phyloP scores from a whole-genome alignment of 2,113 vertebrate species.

The Plecturocebus donacophilus region DNA sequence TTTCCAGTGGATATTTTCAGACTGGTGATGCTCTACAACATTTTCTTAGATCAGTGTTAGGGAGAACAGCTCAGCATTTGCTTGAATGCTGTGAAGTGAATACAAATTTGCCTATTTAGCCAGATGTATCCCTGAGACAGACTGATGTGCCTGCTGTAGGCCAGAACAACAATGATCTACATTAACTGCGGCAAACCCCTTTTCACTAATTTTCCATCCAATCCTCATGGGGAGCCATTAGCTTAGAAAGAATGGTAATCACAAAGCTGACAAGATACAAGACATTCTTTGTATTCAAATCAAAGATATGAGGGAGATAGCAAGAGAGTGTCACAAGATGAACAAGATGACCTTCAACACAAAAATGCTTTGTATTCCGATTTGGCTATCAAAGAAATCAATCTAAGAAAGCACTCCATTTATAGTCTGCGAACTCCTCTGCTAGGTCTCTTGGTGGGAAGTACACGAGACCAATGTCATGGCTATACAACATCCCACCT shows the following conservation, averaged over 20 bases:
- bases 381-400: background rate
- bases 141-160: background rate
- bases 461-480: background rate
- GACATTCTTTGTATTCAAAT: background rate
- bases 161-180: background rate
- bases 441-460: background rate
- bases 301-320: background rate
- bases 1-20: constrained; percentile 52
- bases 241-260: background rate
- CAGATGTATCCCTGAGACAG: background rate
- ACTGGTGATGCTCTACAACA: background rate
- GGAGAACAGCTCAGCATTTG: background rate
- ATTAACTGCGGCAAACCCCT: background rate
- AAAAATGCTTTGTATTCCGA: background rate
- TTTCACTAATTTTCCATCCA: background rate
- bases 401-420: background rate
- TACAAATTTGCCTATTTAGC: background rate
- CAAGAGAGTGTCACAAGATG: background rate
- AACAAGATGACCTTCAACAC: constrained; percentile 12
- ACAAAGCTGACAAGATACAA: background rate
- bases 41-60: constrained; percentile 35
- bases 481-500: background rate
- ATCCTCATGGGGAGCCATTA: background rate
- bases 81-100: background rate
- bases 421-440: background rate